Evolutionary conservation across 1,140 invertebrate genomes (phyloP).

Genomic region (Phortica variegata): DNA sequence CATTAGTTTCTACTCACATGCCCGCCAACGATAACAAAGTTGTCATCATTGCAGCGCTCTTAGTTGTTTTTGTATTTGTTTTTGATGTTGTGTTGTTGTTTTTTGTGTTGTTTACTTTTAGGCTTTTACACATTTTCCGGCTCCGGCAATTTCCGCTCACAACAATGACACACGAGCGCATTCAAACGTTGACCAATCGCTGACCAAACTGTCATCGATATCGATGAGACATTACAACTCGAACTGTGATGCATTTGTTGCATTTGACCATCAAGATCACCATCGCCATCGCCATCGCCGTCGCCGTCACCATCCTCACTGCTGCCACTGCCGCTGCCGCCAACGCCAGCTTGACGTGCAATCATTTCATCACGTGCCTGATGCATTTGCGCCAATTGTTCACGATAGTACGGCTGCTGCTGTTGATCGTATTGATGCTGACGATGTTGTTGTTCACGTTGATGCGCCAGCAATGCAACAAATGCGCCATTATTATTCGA

Average conservation of each 20-base stretch:
- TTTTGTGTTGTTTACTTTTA: too few species aligned
- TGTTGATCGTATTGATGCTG: slow-evolving; percentile 1
- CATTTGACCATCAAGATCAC: slow-evolving; percentile 3
- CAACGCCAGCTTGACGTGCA: slow-evolving; percentile 7
- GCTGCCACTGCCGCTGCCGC: slow-evolving; percentile 1
- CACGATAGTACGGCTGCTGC: background rate
- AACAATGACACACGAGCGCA: slow-evolving; percentile 54
- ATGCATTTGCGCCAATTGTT: background rate
- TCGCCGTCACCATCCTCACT: slow-evolving; percentile 8
- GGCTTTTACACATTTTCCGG: slow-evolving; percentile 52
- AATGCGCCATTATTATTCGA: slow-evolving; percentile 36
- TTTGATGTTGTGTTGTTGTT: too few species aligned
- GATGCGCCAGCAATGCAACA: slow-evolving; percentile 20
- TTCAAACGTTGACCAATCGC: slow-evolving; percentile 49
- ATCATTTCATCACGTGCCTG: background rate
- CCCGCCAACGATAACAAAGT: too few species aligned
- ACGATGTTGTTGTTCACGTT: slow-evolving; percentile 6
- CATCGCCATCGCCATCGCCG: slow-evolving; percentile 20
- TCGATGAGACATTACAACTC: slow-evolving; percentile 50
- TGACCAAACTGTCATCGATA: slow-evolving; percentile 51
- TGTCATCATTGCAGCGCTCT: too few species aligned
- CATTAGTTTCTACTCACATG: too few species aligned
- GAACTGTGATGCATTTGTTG: slow-evolving; percentile 23
- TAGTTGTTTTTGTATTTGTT: too few species aligned
- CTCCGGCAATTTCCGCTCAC: slow-evolving; percentile 50